A percentile compares a stretch with the other conserved stretches of the same genome.
phyloP scores from a whole-genome alignment of 1,140 invertebrate species.

The Trichomalopsis sarcophagae region DNA sequence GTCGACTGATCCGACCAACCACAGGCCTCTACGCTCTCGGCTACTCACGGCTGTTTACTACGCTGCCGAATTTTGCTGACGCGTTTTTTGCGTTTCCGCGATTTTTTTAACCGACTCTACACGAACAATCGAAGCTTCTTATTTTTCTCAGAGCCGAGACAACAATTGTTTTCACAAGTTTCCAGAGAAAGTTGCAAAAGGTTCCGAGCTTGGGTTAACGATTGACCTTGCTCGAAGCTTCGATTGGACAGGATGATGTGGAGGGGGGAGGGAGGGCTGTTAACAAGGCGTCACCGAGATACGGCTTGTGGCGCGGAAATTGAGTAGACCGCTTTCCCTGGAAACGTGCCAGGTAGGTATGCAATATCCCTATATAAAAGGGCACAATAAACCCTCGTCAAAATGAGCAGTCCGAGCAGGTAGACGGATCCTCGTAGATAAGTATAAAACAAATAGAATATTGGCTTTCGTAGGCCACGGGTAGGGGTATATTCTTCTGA shows the following conservation, averaged over 20 bases:
- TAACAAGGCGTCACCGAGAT: neutral
- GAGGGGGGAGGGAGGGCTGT: neutral
- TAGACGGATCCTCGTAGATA: neutral
- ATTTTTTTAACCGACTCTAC: neutral
- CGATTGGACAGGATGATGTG: neutral
- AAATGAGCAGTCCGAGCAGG: neutral
- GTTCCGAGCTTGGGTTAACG: neutral
- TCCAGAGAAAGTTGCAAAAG: neutral
- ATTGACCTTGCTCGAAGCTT: neutral
- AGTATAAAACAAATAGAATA: neutral
- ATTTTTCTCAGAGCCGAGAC: neutral
- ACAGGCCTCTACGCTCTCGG: neutral
- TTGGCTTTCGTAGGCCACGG: neutral
- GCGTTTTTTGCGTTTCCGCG: neutral
- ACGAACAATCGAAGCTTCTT: neutral
- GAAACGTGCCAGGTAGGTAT: neutral
- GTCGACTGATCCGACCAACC: neutral
- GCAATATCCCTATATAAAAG: neutral
- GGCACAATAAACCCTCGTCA: neutral
- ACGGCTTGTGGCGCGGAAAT: neutral
- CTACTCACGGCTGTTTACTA: neutral
- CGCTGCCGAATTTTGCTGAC: neutral
- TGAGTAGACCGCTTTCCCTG: neutral
- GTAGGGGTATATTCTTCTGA: neutral
- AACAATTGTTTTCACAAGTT: neutral